Base-by-base conservation (phyloP, 1,140 invertebrate genomes). In the Caerostris extrusa region DNA sequence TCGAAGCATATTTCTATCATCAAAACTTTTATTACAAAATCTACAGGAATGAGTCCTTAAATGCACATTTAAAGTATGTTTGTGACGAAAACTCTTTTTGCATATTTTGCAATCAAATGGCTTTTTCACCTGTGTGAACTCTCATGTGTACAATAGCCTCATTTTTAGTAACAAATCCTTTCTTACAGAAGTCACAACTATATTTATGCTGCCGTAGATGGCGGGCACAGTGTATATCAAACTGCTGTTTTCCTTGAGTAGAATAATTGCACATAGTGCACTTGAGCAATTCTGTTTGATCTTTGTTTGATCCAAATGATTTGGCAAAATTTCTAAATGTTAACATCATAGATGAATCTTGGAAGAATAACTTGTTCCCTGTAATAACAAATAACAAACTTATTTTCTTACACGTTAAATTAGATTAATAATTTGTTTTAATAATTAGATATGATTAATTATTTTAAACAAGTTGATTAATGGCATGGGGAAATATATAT, bases 81-180 rank as follows among this genome's bases (percentile, higher is more conserved):
- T 93, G 17, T 93, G 92, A 17, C 92, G 92, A 82, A 93, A 93
- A 56, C 85, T 89, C 57, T 93, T 93, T n/a, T 64, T 57, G 57
- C 92, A 93, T 17, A 93, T 82, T 55, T 93, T 89, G 12, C 92
- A 93, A 12, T 50, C 58, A 64, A 93, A 93, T 4, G 92, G 92
- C 53, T 93, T 93, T n/a, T 56, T 93, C 88, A 69, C 92, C 92
- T 12, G 92, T 93, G 19, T 93, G 92, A 10, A 93, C 92, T 55
- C 92, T 67, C 92, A 93, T 93, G 57, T 93, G 92, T 7, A 93
- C 92, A 14, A 93, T 89, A 5, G 92, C 92, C 82, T 93, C 92
- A 61, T 93, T 93, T 67, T 93, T 93, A 17, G 92, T 93, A 7
- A 93, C 92, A 82, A 93, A 93, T 50, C 92, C 92, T 64, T 93